Evolutionary conservation across 1,140 invertebrate species (phyloP), one percentile per base, ranked within the genome.

Genomic region (Lordiphosa mommai): DNA sequence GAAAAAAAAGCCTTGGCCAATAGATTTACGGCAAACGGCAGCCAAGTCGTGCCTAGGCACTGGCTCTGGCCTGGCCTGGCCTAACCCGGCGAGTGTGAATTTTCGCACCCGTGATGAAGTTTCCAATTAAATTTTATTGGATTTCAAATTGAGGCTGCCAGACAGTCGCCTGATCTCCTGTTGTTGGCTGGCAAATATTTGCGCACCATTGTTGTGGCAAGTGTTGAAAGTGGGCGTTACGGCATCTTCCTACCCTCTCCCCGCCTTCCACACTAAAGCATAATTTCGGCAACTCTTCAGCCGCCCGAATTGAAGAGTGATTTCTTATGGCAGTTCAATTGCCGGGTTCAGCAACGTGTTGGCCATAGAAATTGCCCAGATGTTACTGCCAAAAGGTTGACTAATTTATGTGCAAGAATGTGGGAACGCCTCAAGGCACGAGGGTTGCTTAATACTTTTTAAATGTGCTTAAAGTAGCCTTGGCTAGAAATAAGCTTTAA

Each of bases 101-200:
- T 86, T 86, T 86, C 82, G 76, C 82, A 86, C 82, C 82, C 74
- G 82, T 86, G 82, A 86, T 86, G 82, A 86, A 86, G 82, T 86
- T 86, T 86, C 82, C 82, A 86, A 86, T 86, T 86, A 86, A 86
- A 86, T 86, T 86, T 86, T 86, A 86, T 86, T 86, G 76, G 64
- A 84, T 77, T 84, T 82, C 77, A 82, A 82, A 82, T 82, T 82
- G 76, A 82, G 72, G 71, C 71, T 71, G 71, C 48, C 36, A 66
- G 64, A 34, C 46, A 61, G 69, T 72, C 73, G 60, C 49, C 40
- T 29, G 20, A 38, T 23, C 20, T 34, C 20, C 52, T 52, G 20
- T 47, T 47, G 36, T 30, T 51, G 59, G 41, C 57, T 63, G 70
- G 82, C 58, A 86, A 86, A 86, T 86, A 86, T 86, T 86, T 86